phyloP scores from a whole-genome alignment of 2,113 vertebrate genomes.

The Corythoichthys haematopterus region DNA sequence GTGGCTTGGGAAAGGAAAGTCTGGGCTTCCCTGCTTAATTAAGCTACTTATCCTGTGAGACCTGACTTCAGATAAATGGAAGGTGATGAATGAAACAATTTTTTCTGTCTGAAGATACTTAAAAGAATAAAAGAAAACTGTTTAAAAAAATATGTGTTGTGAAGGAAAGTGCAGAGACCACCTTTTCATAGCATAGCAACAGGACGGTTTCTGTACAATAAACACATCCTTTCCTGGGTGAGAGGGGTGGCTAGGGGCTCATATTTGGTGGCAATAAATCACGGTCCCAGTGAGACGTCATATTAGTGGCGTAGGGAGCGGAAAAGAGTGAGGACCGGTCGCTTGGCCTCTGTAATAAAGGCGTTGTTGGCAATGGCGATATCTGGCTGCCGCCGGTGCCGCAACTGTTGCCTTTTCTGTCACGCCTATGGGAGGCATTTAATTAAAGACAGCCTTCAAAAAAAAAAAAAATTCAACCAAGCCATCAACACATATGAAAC shows the following conservation, averaged over 20 bases:
- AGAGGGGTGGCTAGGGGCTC: background rate
- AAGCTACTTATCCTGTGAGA: no score
- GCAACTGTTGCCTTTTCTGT: conserved; percentile 63
- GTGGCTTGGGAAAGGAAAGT: no score
- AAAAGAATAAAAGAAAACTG: no score
- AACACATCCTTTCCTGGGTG: background rate
- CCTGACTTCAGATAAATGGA: no score
- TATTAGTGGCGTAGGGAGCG: no score
- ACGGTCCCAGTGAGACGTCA: conserved; percentile 5
- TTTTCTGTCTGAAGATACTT: no score
- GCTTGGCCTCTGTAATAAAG: conserved; percentile 27
- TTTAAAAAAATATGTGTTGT: no score
- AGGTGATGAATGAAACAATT: no score
- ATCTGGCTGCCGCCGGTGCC: conserved; percentile 43
- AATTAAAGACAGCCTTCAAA: conserved; percentile 61
- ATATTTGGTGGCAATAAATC: conserved; percentile 3
- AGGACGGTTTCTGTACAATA: background rate
- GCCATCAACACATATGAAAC: conserved; percentile 42
- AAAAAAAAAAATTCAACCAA: conserved; percentile 37
- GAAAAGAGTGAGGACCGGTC: conserved; percentile 1
- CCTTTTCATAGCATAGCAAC: background rate
- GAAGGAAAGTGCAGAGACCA: no score
- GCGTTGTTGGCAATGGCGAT: background rate
- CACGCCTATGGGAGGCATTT: conserved; percentile 69
- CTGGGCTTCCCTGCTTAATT: no score